Base-by-base conservation (phyloP, 2,113 vertebrate species). In the Pedionomus torquatus region DNA sequence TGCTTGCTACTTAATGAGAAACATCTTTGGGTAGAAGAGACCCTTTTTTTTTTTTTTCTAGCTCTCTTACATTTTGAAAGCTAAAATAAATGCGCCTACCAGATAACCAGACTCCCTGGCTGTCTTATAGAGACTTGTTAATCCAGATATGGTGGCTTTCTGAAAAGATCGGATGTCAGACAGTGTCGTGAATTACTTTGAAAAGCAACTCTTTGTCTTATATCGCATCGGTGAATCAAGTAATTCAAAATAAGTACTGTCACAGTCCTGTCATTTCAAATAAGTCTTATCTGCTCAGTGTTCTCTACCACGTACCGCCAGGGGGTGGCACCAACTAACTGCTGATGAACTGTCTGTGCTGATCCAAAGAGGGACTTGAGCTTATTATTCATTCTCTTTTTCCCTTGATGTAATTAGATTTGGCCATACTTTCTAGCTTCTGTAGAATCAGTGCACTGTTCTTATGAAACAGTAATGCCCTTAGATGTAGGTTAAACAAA, bases 291-390 rank as follows among this genome's bases (percentile, higher is more conserved):
- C 78, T 63, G 26, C 58, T 65, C 6, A 3, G 48, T 28, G 49
- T 54, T 96, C 77, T 28, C 72, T 93, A 44, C 96, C 51, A 8
- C 20, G 24, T 35, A 31, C 86, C 91, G 17, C 97, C 97, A 97
- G 95, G 33, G 75, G 97, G 94, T 97, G 97, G 97, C 94, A 88
- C 95, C 85, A 97, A 8, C 44, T 51, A 61, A 33, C 96, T 87
- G 65, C 87, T 80, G 82, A 41, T 83, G 41, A 21, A 2, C 75
- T 74, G 46, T 26, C 52, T 49, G 2, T 61, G 19, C 60, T 58
- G 49, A 24, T 72, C 5, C 6, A 65, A 92, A 70, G 49, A 21
- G 31, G 39, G 28, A 46, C 33, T 70, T 57, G n/a, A 63, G 77
- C 19, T 93, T 70, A 76, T 87, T 87, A 82, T 17, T 75, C 3